Evolutionary conservation across 1,140 invertebrate species (phyloP), one percentile per base, ranked within the genome.

Genomic region (Orchestia grillus): DNA sequence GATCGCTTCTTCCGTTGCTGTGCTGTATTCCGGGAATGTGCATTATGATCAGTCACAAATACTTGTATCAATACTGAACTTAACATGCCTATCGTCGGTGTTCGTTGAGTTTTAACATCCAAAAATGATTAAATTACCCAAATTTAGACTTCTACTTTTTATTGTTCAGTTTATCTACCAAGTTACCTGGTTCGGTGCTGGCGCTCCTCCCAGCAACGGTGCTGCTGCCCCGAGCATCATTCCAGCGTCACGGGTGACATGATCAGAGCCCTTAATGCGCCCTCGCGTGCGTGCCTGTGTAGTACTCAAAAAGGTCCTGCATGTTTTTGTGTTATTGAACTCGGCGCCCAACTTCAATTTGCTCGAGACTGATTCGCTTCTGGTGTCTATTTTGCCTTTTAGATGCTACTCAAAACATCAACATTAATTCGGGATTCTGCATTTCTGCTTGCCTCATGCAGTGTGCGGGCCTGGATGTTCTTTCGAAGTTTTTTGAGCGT

Each of bases 161-260:
- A n/a, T n/a, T n/a, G n/a, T n/a, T n/a, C n/a, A n/a, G n/a, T n/a
- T n/a, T n/a, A n/a, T n/a, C 4, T 11, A 90, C n/a, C 41, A 4
- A 41, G 88, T 8, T 87, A 40, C 36, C 87, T n/a, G 87, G 87
- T 40, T 36, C 36, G 4, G n/a, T 42, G n/a, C 28, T 42, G 43
- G 0, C 1, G 43, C 43, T 11, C 36, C 41, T 42, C 4, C 36
- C 87, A 87, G 88, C 88, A 87, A 42, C 88, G 88, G 88, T 90
- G 41, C 43, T 3, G 41, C 43, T 90, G 88, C 88, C 88, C 42
- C 88, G 6, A 90, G 88, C 88, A 23, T 90, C 36, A 90, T 41
- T 41, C 88, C 41, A 42, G 88, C 88, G 88, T 90, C 88, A 90
- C 41, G 88, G 88, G 88, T 90, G 41, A 44, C 88, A 42, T 77